Evolutionary conservation across 2,113 vertebrate species (phyloP), one percentile per base, ranked within the genome.

Genomic region (Oreocharis arfaki): DNA sequence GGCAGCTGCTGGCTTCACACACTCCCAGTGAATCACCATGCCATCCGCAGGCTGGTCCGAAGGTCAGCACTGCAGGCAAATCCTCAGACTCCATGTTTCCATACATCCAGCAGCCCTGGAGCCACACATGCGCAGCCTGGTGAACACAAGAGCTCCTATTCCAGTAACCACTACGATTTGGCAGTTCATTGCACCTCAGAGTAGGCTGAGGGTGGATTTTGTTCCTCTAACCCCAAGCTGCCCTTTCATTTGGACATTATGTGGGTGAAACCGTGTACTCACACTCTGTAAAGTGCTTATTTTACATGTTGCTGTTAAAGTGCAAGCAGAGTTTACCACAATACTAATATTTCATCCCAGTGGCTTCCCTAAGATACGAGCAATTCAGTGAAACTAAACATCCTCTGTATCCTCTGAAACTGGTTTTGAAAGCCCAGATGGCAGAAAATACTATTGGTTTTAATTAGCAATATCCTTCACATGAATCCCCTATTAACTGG

Each of bases 381-480:
- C 80, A 70, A 91, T 87, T 77, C 81, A 57, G 39, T 81, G 60
- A 79, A 91, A 92, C 86, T 93, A 90, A 91, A 53, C 77, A 67
- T 75, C 26, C 69, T 96, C 63, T 94, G 42, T 84, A 70, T 83
- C 53, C 55, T 90, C 77, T 87, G 70, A 93, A 93, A 90, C 55
- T 26, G 44, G 39, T 89, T 94, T 86, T 87, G 77, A 94, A 94
- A 97, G 57, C 73, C 56, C 80, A 85, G 30, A 87, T 47, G 39
- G 76, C 57, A 22, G 35, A 76, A 96, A 88, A 69, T 88, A 65
- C 78, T 80, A 55, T 65, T 63, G 57, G 71, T 65, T 92, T 89
- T 97, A 86, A 93, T 96, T 84, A 95, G 89, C 49, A 87, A 84
- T 84, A 87, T 83, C 60, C 85, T 96, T 77, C 89, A 91, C 78